These are phyloP conservation scores for Callipepla squamata DNA, from an alignment of 2,113 vertebrate genomes.

Conservation along the genomic window DNA sequence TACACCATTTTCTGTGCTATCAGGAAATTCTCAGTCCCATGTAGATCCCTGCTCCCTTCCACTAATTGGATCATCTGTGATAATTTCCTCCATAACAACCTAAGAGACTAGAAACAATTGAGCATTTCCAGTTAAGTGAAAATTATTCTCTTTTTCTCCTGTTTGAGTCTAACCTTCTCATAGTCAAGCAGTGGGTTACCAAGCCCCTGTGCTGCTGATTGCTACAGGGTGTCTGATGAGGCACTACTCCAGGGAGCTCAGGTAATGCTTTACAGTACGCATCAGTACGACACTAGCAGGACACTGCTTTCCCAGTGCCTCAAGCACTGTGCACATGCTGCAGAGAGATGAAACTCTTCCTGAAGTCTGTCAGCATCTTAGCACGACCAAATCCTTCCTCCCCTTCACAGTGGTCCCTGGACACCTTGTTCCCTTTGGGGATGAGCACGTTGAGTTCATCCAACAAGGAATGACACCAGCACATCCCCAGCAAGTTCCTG, in stretches of 20 bases:
- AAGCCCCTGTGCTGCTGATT: not conserved
- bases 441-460: not conserved
- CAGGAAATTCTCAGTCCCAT: slow-evolving; percentile 45
- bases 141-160: slow-evolving; percentile 42
- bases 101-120: slow-evolving; percentile 41
- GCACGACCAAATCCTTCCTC: not conserved
- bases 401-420: fast-evolving
- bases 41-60: slow-evolving; percentile 45
- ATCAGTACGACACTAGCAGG: not conserved
- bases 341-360: not conserved
- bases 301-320: not conserved
- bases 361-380: not conserved
- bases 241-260: not conserved
- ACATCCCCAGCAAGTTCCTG: not conserved
- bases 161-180: not conserved
- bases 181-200: not conserved
- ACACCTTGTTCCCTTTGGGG: not conserved
- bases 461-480: not conserved
- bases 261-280: fast-evolving
- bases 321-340: fast-evolving
- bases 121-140: slow-evolving; percentile 58
- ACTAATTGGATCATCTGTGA: slow-evolving; percentile 62
- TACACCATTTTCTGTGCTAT: slow-evolving; percentile 35
- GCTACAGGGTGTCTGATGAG: not conserved
- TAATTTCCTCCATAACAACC: slow-evolving; percentile 60